Percentiles rank a stretch among this genome's conserved stretches.
Evolutionary conservation across 2,888 invertebrate species (phyloP).

Genomic region (Busseola fusca): DNA sequence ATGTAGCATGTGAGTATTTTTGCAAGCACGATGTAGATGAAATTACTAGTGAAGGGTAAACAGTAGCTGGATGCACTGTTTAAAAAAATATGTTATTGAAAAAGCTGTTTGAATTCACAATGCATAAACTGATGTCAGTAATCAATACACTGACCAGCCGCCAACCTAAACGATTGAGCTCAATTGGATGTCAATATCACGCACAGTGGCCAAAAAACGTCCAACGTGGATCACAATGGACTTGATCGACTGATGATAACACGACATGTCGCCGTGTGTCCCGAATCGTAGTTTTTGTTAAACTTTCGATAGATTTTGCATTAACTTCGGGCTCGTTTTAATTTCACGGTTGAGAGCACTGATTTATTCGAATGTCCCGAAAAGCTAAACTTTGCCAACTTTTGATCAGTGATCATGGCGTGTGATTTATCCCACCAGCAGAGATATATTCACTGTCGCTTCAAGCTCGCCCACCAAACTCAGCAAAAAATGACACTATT

Average conservation of each 20-base stretch:
- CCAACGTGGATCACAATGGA: slow-evolving; percentile 27
- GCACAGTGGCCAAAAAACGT: slow-evolving; percentile 39
- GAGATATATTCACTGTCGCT: slow-evolving; percentile 70
- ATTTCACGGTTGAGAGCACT: slow-evolving; percentile 76
- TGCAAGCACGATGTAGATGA: background rate
- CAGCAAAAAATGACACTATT: slow-evolving; percentile 70
- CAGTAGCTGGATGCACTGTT: background rate
- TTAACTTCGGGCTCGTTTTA: slow-evolving; percentile 74
- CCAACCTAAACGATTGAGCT: slow-evolving; percentile 14
- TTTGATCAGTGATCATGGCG: slow-evolving; percentile 78
- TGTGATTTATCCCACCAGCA: slow-evolving; percentile 75
- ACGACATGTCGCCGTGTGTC: slow-evolving; percentile 32
- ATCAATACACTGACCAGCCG: slow-evolving; percentile 4
- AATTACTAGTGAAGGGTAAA: background rate
- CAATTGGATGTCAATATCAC: slow-evolving; percentile 41
- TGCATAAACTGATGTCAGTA: background rate
- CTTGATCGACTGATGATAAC: slow-evolving; percentile 46
- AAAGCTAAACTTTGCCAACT: slow-evolving; percentile 80
- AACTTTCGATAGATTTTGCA: slow-evolving; percentile 70
- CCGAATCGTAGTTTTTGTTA: slow-evolving; percentile 57
- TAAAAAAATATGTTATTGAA: background rate
- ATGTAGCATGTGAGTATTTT: too few relatives aligned
- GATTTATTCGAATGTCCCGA: slow-evolving; percentile 78
- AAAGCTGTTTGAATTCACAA: background rate
- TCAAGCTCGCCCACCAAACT: slow-evolving; percentile 58